Base-by-base conservation (phyloP, 2,888 invertebrate species). In the Anthophora plumipes region DNA sequence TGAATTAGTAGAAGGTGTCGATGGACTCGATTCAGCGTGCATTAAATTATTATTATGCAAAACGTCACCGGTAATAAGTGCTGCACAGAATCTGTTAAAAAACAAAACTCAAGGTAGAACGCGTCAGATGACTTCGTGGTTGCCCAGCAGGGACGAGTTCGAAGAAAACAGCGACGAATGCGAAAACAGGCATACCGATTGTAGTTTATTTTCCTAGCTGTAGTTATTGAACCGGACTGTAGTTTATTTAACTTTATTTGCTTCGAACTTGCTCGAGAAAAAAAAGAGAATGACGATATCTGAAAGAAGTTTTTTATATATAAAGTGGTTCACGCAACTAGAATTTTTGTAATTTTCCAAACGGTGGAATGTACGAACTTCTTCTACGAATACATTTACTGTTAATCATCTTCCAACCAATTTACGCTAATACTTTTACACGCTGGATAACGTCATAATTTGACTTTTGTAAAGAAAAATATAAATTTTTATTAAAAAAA, bases 21-120 rank as follows among this genome's bases (percentile, higher is more conserved):
- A 95, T 6, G 94, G 94, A 20, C 94, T 95, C 77, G 96, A 96
- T 85, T 96, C 95, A 0, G 95, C 95, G 67, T 97, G 97, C 87
- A 94, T 97, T 3, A 95, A 96, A 89, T 93, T 97, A 43, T 93
- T 98, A 46, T 94, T 97, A 80, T 98, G 98, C 91, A 97, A 97
- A 94, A 95, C 95, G 82, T 95, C 96, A 0, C 97, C 97, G 0
- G 95, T 97, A 79, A 95, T 98, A 79, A 95, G 95, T 94, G 96
- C 96, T 85, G 97, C 97, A 95, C 97, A 98, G 90, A 94, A 94
- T 75, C 95, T 96, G 0, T 94, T 97, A 75, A 94, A 92, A 92
- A 86, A 90, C 80, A 80, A 90, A 80, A 87, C 90, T 54, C 20
- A 83, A 81, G 74, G 69, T 70, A 41, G 91, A 22, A 91, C 92